These are phyloP conservation scores for Hyles vespertilio DNA, from an alignment of 1,140 invertebrate species.

Conservation along the genomic window DNA sequence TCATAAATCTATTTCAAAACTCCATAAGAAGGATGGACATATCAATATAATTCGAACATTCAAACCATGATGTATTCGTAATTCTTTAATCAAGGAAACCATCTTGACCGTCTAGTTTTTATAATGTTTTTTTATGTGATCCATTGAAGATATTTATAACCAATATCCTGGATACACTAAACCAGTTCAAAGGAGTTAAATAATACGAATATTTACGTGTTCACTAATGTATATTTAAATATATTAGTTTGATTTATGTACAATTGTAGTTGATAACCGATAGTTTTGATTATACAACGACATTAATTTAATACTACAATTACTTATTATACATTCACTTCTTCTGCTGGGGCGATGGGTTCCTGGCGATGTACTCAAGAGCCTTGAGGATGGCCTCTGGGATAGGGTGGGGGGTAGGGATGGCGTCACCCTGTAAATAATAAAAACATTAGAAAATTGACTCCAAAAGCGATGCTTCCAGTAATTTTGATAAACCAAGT, in stretches of 20 bases:
- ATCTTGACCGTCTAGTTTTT: slow-evolving; percentile 7
- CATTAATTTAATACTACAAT: no score
- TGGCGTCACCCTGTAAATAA: slow-evolving; percentile 9
- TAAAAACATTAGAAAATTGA: no score
- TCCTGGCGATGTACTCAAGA: slow-evolving; percentile 6
- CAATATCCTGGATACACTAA: no score
- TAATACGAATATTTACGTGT: no score
- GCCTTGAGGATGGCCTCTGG: slow-evolving; percentile 2
- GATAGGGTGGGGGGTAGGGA: slow-evolving; percentile 10
- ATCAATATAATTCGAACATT: neutral
- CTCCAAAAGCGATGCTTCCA: neutral
- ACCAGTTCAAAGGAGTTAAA: no score
- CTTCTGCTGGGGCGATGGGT: slow-evolving; percentile 3
- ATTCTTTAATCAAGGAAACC: slow-evolving; percentile 10
- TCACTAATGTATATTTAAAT: no score
- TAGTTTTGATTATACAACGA: no score
- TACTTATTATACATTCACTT: neutral
- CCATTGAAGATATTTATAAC: no score
- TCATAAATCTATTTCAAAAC: slow-evolving; percentile 1
- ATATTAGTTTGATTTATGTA: no score
- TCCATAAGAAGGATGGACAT: slow-evolving; percentile 2
- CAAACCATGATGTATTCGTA: slow-evolving; percentile 3
- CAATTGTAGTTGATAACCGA: no score
- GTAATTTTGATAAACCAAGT: neutral
- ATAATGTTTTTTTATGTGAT: slow-evolving; percentile 6